These are phyloP conservation scores for Sus cebifrons DNA, from an alignment of 2,797 vertebrate species.

Conservation along the genomic window DNA sequence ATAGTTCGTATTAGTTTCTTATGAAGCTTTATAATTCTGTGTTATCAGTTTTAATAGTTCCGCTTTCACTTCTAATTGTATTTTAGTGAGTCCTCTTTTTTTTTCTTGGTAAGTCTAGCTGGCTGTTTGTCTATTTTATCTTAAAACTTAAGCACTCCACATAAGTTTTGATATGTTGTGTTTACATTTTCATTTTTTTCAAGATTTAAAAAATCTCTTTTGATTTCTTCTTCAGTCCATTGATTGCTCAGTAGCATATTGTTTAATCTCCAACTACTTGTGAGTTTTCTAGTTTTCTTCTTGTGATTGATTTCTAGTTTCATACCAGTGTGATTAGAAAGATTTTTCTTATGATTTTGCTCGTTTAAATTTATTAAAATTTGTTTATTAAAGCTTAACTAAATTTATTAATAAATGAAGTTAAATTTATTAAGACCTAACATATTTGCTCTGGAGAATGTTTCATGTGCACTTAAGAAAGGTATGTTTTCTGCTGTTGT, in stretches of 20 bases:
- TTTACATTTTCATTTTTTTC: background rate
- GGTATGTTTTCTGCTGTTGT: background rate
- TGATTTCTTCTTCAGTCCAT: background rate
- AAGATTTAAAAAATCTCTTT: background rate
- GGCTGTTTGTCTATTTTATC: background rate
- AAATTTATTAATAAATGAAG: background rate
- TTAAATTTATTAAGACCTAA: background rate
- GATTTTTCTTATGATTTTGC: background rate
- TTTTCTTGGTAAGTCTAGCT: background rate
- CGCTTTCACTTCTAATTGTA: background rate
- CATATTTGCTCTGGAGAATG: background rate
- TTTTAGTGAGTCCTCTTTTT: background rate
- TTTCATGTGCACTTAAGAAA: background rate
- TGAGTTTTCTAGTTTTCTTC: background rate
- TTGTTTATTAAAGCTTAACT: slow-evolving; percentile 1
- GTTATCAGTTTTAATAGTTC: background rate
- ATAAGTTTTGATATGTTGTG: background rate
- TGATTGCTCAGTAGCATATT: background rate
- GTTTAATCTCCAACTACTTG: background rate
- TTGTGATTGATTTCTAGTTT: background rate
- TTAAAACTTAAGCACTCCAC: background rate
- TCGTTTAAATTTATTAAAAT: background rate
- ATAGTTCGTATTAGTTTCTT: background rate
- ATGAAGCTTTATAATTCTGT: background rate
- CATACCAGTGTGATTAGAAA: background rate